Evolutionary conservation across 2,113 vertebrate species (phyloP).

Genomic region (Hylia prasina): DNA sequence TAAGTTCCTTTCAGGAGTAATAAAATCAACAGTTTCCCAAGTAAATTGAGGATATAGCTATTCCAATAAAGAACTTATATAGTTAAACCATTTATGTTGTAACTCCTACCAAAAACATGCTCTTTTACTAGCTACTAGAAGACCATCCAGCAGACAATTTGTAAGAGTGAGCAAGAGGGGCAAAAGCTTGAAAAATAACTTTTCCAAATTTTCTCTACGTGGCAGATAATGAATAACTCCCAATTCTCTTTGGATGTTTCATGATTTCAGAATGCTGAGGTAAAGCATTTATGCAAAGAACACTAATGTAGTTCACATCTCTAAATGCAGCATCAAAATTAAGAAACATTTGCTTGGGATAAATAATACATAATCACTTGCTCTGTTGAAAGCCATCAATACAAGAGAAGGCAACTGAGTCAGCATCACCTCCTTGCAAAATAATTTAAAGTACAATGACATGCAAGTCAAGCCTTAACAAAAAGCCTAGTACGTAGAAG

Average conservation of each 20-base stretch:
- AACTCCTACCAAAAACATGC: neutral
- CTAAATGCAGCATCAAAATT: neutral
- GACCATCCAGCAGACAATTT: neutral
- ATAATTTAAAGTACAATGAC: neutral
- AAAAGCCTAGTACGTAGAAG: fast-evolving
- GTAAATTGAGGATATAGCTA: neutral
- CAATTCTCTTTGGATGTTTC: neutral
- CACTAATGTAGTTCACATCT: neutral
- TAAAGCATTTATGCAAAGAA: neutral
- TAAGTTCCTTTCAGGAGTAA: neutral
- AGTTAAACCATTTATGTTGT: neutral
- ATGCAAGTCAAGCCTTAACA: neutral
- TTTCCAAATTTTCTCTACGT: neutral
- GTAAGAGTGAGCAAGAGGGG: fast-evolving
- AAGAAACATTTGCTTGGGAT: neutral
- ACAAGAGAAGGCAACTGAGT: neutral
- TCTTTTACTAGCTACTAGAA: neutral
- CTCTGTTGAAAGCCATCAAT: neutral
- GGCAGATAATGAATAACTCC: neutral
- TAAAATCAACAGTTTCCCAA: neutral
- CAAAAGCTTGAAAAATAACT: neutral
- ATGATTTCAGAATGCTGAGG: neutral
- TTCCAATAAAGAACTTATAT: neutral
- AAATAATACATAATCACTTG: neutral
- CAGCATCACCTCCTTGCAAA: neutral